A percentile compares a stretch with the other conserved stretches of the same genome.
Conservation (phyloP, 2,888 invertebrate genomes). For the Drosophila pegasa region DNA sequence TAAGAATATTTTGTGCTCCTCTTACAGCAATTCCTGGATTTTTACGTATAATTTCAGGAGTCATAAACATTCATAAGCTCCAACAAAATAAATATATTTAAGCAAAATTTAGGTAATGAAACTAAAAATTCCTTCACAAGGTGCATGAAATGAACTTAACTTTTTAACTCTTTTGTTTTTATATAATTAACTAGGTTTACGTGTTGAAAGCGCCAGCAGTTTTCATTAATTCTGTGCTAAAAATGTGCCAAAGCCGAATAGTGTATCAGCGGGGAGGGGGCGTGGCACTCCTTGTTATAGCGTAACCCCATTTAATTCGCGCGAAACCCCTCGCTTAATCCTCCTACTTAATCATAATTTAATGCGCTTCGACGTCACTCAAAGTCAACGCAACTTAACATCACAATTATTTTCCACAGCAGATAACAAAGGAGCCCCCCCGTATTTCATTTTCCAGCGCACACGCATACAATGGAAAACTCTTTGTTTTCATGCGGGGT, state of each 20-base stretch:
- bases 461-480: constrained; percentile 14
- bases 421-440: constrained; percentile 25
- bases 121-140: too few relatives aligned
- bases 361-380: constrained; percentile 69
- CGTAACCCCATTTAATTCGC: constrained; percentile 42
- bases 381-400: constrained; percentile 67
- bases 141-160: constrained; percentile 20
- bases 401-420: constrained; percentile 53
- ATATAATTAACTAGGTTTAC: constrained; percentile 2
- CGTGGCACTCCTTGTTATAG: constrained; percentile 13
- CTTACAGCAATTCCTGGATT: too few relatives aligned
- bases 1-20: too few relatives aligned
- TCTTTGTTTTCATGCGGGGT: constrained; percentile 31
- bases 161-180: neutral
- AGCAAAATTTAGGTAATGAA: too few relatives aligned
- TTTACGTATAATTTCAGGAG: too few relatives aligned
- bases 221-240: constrained; percentile 54
- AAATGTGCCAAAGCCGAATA: constrained; percentile 2
- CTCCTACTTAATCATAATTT: constrained; percentile 69
- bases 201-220: constrained; percentile 23
- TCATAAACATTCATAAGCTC: too few relatives aligned
- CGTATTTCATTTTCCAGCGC: neutral
- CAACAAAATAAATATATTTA: too few relatives aligned
- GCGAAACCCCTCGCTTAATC: constrained; percentile 62
- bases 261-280: neutral